Conservation (phyloP, 2,113 vertebrate species). For the Rafetus swinhoei region DNA sequence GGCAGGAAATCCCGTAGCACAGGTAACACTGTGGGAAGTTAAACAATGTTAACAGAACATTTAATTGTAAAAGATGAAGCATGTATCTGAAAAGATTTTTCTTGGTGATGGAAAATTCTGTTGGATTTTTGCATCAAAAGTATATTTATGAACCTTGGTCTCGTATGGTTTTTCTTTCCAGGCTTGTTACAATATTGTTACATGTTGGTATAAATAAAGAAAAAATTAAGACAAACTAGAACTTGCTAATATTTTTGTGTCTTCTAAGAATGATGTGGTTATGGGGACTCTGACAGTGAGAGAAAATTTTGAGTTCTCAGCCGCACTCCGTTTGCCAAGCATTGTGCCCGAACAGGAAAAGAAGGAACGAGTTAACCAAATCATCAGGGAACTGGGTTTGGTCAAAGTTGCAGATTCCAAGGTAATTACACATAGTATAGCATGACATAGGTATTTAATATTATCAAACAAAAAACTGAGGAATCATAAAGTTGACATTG, state of each 20-base stretch:
- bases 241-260: not conserved
- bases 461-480: not conserved
- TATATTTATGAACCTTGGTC: not conserved
- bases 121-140: not conserved
- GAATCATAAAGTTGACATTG: not conserved
- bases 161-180: not conserved
- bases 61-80: not conserved
- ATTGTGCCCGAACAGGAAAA: constrained; percentile 80
- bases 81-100: not conserved
- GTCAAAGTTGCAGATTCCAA: constrained; percentile 87
- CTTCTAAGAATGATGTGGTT: constrained; percentile 85
- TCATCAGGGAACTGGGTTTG: constrained; percentile 87
- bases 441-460: not conserved
- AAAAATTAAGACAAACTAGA: not conserved
- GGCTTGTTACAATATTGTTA: too few relatives aligned
- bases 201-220: not conserved
- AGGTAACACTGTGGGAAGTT: not conserved
- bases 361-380: constrained; percentile 78
- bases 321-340: constrained; percentile 85
- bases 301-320: constrained; percentile 91
- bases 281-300: constrained; percentile 92
- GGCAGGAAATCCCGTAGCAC: not conserved
- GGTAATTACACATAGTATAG: constrained; percentile 68
- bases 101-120: not conserved
- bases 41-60: not conserved